Conservation (phyloP, 2,797 vertebrate genomes). For the Lacerta viridis region DNA sequence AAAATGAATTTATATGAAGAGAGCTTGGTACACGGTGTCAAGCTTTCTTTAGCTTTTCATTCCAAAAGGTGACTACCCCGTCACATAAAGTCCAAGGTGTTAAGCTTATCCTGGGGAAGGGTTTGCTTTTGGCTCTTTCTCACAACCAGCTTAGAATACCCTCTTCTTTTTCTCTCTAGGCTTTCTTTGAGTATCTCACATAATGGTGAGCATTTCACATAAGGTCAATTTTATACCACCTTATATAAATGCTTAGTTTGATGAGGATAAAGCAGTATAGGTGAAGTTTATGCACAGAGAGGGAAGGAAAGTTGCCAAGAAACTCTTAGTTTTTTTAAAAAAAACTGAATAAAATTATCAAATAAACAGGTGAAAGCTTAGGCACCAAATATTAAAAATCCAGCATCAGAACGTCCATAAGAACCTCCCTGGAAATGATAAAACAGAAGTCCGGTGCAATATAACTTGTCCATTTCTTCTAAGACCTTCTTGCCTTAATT, state of each 20-base stretch:
- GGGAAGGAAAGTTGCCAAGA: not conserved
- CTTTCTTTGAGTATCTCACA: not conserved
- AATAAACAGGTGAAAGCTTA: not conserved
- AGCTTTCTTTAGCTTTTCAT: slow-evolving; percentile 12
- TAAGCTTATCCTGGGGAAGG: not conserved
- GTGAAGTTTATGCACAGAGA: not conserved
- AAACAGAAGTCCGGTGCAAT: slow-evolving; percentile 11
- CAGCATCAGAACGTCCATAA: not conserved
- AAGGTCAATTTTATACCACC: not conserved
- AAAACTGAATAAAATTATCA: not conserved
- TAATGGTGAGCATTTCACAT: not conserved
- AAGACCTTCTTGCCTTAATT: not conserved
- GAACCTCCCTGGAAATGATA: not conserved
- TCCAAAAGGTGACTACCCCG: slow-evolving; percentile 34
- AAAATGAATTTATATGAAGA: slow-evolving; percentile 29
- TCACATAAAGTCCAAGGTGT: slow-evolving; percentile 24
- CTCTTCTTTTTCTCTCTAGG: not conserved
- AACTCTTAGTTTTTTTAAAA: not conserved
- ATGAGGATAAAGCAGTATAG: not conserved
- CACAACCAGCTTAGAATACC: not conserved
- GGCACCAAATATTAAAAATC: slow-evolving; percentile 8
- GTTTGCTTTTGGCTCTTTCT: not conserved
- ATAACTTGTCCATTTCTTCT: not conserved
- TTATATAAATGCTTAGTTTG: not conserved
- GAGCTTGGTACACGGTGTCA: not conserved